A percentile compares a stretch with the other conserved stretches of the same genome.
Conservation (phyloP, 2,113 vertebrate genomes). For the Aptenodytes patagonicus region DNA sequence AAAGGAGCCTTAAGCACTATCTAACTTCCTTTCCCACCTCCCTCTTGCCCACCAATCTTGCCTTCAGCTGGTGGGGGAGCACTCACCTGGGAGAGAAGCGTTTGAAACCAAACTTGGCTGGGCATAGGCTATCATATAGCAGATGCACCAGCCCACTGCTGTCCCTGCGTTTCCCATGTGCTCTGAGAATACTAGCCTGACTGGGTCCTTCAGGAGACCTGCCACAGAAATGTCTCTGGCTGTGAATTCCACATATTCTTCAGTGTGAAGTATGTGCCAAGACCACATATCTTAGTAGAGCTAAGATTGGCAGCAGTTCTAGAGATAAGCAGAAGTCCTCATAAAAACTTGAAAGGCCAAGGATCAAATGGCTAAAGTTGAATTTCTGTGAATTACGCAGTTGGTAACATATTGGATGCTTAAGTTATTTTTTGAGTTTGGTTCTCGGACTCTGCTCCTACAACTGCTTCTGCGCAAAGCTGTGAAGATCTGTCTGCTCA, state of each 20-base stretch:
- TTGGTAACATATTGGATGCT: not conserved
- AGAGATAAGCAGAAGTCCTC: not conserved
- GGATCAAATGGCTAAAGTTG: not conserved
- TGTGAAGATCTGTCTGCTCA: not conserved
- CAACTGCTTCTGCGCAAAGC: not conserved
- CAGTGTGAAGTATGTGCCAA: not conserved
- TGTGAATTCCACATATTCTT: not conserved
- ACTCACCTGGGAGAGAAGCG: not conserved
- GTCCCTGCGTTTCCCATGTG: not conserved
- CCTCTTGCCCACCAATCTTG: not conserved
- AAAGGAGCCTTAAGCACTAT: not conserved
- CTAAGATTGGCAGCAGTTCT: not conserved
- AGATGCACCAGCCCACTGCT: not conserved
- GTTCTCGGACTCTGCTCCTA: not conserved
- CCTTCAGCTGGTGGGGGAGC: not conserved
- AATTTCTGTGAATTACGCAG: not conserved
- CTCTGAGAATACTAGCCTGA: not conserved
- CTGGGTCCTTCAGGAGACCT: not conserved
- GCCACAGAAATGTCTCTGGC: not conserved
- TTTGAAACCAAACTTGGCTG: not conserved
- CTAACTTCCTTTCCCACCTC: not conserved
- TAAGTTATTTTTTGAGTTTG: not conserved
- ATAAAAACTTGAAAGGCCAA: not conserved
- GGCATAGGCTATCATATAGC: not conserved
- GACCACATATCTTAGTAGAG: not conserved